Base-by-base conservation (phyloP, 30 jellyfish, hydroid and myxozoan genomes). In the Cassiopea xamachana region DNA sequence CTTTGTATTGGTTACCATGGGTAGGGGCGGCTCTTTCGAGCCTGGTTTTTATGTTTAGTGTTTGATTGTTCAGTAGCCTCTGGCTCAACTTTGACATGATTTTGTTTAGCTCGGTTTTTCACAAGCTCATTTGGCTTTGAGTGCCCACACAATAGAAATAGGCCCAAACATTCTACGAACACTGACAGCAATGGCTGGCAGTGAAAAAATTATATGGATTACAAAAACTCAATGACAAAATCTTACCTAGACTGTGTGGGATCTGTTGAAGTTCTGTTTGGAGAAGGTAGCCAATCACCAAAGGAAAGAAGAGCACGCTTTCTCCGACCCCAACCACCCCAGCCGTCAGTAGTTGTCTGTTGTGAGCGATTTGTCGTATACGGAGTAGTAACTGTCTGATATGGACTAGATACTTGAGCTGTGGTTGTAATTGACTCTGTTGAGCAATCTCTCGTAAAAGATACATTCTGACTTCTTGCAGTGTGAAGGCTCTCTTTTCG, bases 291-390 rank as follows among this genome's bases (percentile, higher is more conserved):
- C 83, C 80, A 62, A 18, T 77, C 89, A 4, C 87, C 92, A 48
- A 82, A 75, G 86, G 92, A 81, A 5, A 90, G 82, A 83, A 81
- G 84, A 15, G 84, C 86, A 39, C 97, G 83, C 49, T 93, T 82
- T 64, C 73, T 8, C 76, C 89, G 69, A 14, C 96, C 91, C 78
- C 81, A 91, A 13, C 93, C 93, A 2, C 93, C 94, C 88, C 93
- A 82, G 17, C 84, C 92, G 49, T 77, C 94, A 1, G 12, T 17
- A 6, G 89, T 77, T 17, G 87, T 51, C 71, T 51, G 51, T 7
- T 70, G 16, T 45, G 75, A 15, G 13, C 12, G 48, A 5, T 13
- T 1, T 43, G 75, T 67, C 50, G 46, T 67, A 13, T 90, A 19
- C 4, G 67, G 48, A 13, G 75, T 17, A 6, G 89, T 77, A 5